These are phyloP conservation scores for Spongilla lacustris DNA, from an alignment of 37 sponge, comb jelly and placozoan species.

Conservation along the genomic window DNA sequence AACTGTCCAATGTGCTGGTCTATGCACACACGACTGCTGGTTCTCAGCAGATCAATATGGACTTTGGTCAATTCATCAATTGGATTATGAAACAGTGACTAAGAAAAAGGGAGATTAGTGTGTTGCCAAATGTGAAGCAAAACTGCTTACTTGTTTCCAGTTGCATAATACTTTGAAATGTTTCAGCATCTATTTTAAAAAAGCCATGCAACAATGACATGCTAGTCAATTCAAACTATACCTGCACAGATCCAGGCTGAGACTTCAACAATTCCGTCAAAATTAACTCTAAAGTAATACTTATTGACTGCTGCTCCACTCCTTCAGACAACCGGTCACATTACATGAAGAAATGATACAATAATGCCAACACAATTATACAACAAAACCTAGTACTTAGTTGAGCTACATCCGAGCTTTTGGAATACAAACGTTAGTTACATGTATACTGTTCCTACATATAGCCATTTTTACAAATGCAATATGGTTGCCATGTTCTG, in stretches of 20 bases:
- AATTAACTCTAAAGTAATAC: slow-evolving; percentile 53
- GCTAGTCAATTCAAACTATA: not conserved
- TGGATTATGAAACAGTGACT: not conserved
- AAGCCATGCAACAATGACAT: not conserved
- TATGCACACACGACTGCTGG: slow-evolving; percentile 29
- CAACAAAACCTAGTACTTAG: too few species aligned
- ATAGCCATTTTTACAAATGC: too few species aligned
- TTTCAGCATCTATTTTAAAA: not conserved
- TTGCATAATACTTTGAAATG: not conserved
- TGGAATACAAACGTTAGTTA: too few species aligned
- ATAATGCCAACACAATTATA: too few species aligned
- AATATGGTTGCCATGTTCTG: too few species aligned
- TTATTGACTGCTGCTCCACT: slow-evolving; percentile 48
- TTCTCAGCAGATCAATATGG: slow-evolving; percentile 37
- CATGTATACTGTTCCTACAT: too few species aligned
- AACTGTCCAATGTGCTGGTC: not conserved
- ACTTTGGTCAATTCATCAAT: slow-evolving; percentile 5
- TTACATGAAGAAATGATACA: too few species aligned
- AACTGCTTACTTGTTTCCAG: not conserved
- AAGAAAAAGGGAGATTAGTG: not conserved
- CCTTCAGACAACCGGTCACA: not conserved
- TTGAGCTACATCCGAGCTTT: too few species aligned
- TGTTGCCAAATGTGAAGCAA: not conserved
- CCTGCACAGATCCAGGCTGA: not conserved
- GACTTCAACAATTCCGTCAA: slow-evolving; percentile 9